A percentile compares a stretch with the other conserved stretches of the same genome.
Evolutionary conservation across 2,888 invertebrate species (phyloP).

Genomic region (Tanypteryx hageni): DNA sequence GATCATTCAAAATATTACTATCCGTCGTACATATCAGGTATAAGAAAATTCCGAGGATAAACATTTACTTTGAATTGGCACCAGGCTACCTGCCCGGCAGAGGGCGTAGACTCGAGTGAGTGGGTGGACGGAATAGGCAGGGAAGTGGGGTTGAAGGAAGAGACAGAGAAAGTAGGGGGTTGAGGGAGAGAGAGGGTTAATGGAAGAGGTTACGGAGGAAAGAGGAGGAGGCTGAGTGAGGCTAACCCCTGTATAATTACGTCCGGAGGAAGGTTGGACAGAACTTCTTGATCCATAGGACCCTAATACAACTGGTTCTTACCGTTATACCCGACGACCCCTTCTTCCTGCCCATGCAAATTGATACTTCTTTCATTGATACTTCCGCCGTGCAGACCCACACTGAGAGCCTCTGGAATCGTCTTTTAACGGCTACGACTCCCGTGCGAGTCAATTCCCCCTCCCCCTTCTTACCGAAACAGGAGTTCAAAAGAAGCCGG

Average conservation of each 20-base stretch:
- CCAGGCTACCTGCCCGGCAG: too few relatives aligned
- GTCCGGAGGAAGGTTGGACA: slow-evolving; percentile 45
- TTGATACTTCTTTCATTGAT: slow-evolving; percentile 58
- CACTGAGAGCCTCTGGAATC: not conserved
- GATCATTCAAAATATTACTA: too few relatives aligned
- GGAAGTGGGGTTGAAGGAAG: not conserved
- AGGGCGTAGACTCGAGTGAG: too few relatives aligned
- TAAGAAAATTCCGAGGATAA: too few relatives aligned
- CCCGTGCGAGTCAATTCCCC: not conserved
- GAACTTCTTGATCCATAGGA: slow-evolving; percentile 42
- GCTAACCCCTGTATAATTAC: slow-evolving; percentile 56
- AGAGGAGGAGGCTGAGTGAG: not conserved
- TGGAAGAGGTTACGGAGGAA: not conserved
- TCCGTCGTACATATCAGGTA: too few relatives aligned
- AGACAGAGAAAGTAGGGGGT: not conserved
- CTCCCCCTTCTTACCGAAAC: not conserved
- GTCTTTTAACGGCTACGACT: not conserved
- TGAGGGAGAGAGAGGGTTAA: not conserved
- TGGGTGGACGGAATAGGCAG: not conserved
- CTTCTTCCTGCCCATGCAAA: slow-evolving; percentile 41
- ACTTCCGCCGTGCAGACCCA: slow-evolving; percentile 3
- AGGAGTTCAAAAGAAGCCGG: not conserved
- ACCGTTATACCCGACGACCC: not conserved
- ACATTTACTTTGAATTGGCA: too few relatives aligned
- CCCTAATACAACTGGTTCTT: not conserved